Conservation (phyloP, 2,888 invertebrate species). For the Allophyes oxyacanthae region DNA sequence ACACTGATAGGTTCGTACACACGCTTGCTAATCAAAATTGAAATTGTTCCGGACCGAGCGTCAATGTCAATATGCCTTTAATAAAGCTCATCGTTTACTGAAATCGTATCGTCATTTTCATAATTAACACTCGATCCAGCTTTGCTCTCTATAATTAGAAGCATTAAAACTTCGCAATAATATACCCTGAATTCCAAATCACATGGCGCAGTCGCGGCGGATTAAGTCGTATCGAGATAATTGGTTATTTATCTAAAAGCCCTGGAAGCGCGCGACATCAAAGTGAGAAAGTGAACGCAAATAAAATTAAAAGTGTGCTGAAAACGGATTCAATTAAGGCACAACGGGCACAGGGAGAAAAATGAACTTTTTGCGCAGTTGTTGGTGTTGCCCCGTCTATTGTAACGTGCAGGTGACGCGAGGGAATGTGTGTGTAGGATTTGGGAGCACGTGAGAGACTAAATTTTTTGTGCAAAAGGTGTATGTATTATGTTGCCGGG, state of each 20-base stretch:
- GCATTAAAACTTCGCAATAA: conserved; percentile 54
- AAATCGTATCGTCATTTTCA: conserved; percentile 24
- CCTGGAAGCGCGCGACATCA: conserved; percentile 74
- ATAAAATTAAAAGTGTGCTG: conserved; percentile 84
- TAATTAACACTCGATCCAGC: conserved; percentile 12
- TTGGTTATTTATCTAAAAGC: conserved; percentile 85
- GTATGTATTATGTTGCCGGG: conserved; percentile 18
- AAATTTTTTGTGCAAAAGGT: conserved; percentile 35
- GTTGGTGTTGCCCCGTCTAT: conserved; percentile 56
- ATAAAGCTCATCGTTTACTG: conserved; percentile 23
- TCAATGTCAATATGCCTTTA: conserved; percentile 43
- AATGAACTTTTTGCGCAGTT: conserved; percentile 62
- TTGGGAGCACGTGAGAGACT: conserved; percentile 45
- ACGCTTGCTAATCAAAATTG: conserved; percentile 67
- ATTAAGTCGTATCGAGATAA: conserved; percentile 81
- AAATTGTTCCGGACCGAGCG: conserved; percentile 56
- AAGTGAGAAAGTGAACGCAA: conserved; percentile 79
- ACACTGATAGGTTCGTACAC: conserved; percentile 66
- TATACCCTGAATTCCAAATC: conserved; percentile 64
- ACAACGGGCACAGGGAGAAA: conserved; percentile 66
- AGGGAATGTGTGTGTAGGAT: conserved; percentile 50
- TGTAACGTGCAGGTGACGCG: conserved; percentile 47
- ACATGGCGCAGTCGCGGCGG: conserved; percentile 63
- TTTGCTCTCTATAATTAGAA: conserved; percentile 52
- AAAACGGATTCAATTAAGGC: conserved; percentile 85